Evolutionary conservation across 2,797 vertebrate genomes (phyloP).

Genomic region (Discoglossus pictus): DNA sequence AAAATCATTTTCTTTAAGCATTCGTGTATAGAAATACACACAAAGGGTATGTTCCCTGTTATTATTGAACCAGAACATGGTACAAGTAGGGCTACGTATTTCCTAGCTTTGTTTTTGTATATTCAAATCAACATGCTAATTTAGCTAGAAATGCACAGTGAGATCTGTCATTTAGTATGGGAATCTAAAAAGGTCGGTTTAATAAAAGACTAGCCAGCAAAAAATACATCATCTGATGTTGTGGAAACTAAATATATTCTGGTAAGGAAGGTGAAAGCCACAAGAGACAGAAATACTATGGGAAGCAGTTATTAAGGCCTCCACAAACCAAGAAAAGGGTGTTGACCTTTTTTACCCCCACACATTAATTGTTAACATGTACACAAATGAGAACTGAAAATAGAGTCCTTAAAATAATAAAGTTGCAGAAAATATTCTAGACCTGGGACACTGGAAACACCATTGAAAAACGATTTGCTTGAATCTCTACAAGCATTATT

Average conservation of each 20-base stretch:
- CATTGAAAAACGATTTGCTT: too few species aligned
- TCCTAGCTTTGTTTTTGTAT: too few species aligned
- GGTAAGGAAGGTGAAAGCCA: slow-evolving; percentile 56
- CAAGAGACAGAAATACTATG: slow-evolving; percentile 50
- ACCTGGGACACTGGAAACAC: too few species aligned
- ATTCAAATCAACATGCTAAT: slow-evolving; percentile 12
- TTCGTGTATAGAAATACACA: too few species aligned
- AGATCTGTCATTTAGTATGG: slow-evolving; percentile 23
- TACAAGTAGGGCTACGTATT: too few species aligned
- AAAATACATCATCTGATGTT: slow-evolving; percentile 33
- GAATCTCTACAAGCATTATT: too few species aligned
- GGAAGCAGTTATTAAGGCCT: slow-evolving; percentile 55
- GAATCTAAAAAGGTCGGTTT: slow-evolving; percentile 28
- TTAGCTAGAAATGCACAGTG: slow-evolving; percentile 13
- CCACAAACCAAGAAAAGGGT: slow-evolving; percentile 47
- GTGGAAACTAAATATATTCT: slow-evolving; percentile 45
- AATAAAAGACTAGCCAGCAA: slow-evolving; percentile 30
- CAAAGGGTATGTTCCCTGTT: too few species aligned
- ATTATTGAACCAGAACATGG: too few species aligned
- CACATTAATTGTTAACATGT: slow-evolving; percentile 49
- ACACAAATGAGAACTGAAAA: slow-evolving; percentile 10
- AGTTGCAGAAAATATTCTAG: too few species aligned
- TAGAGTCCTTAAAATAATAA: not conserved
- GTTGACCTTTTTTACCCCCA: slow-evolving; percentile 43
- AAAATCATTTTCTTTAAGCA: too few species aligned